Base-by-base conservation (phyloP, 2,888 invertebrate genomes). In the Rhyacophila evoluta region DNA sequence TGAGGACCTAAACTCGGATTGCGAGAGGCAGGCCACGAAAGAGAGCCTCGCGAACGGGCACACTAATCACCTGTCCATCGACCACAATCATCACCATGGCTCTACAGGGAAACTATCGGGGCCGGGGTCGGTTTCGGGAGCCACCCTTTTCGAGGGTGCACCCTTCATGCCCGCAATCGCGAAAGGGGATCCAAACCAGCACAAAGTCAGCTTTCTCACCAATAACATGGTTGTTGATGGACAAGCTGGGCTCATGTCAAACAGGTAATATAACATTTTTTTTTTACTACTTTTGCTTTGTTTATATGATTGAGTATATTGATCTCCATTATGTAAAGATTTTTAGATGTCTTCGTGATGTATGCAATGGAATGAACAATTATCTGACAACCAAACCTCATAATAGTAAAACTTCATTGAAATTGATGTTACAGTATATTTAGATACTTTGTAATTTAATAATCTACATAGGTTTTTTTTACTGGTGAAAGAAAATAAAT, bases 131-230 rank as follows among this genome's bases (percentile, higher is more conserved):
- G 55, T 19, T 0, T 55, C 55, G 19, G 55, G 55, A 4, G 10
- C 55, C 15, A 55, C 55, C 1, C 55, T 55, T 19, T 55, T 55
- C 55, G 55, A 55, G 25, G 19, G 55, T 10, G 8, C 55, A 10
- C 55, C 55, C 10, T 55, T 55, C 55, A 55, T 55, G 2, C 55
- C 55, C 15, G 55, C 55, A 2, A 12, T 55, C 25, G 25, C 55
- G 55, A 55, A 55, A 19, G 19, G 55, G 8, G 69, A 73, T 25
- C 71, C 36, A 1, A 71, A 27, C 36, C 74, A 67, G 28, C 39
- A 41, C 25, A 78, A 78, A 71, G 78, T 78, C 68, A 78, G 75
- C 55, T 78, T 78, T 11, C 67, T 78, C 19, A 19, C 78, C 8
- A 36, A 74, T 27, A 78, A 75, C 38, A 27, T 78, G 41, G 41